Base-by-base conservation (phyloP, 2,113 vertebrate species). In the Xyliphius kryptos region DNA sequence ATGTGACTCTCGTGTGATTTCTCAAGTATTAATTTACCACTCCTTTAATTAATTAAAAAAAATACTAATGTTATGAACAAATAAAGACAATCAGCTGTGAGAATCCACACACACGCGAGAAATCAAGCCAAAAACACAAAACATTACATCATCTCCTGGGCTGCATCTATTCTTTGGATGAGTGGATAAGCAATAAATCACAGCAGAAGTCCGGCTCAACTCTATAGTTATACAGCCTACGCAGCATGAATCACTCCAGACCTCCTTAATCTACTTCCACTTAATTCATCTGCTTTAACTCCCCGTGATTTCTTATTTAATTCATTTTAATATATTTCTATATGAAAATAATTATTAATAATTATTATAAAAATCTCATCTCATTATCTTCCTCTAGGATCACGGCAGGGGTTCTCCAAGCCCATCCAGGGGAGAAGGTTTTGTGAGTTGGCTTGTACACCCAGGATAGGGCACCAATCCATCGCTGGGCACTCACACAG, bases 131-230 rank as follows among this genome's bases (percentile, higher is more conserved):
- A 44, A 59, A 69, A 69, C 19, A 13, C 7, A 43, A 64, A 64
- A 40, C 63, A 67, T 73, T 67, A 70, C 70, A 76, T 70, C 58
- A 76, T 63, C 50, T 53, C 56, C 53, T 63, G 57, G 50, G 71
- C 59, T 69, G 49, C 17, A 70, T 69, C 63, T 65, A 54, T 65
- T 49, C 65, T 53, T 19, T 68, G 63, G 65, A 66, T 66, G 56
- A 73, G 71, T 69, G 66, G 66, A 67, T 68, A 59, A 61, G 66
- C 47, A 69, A 73, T 73, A 73, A 73, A 73, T 73, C 71, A 73
- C 66, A 64, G 61, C 66, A 65, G 59, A 69, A 66, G 51, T 57
- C 59, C 66, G 61, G 67, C 66, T 61, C 51, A 61, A 69, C 62
- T 51, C 58, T 66, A 43, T 61, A 21, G 48, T 38, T 54, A 15